These are phyloP conservation scores for Pogonognathellus flavescens DNA, from an alignment of 1,140 invertebrate genomes.

Conservation along the genomic window DNA sequence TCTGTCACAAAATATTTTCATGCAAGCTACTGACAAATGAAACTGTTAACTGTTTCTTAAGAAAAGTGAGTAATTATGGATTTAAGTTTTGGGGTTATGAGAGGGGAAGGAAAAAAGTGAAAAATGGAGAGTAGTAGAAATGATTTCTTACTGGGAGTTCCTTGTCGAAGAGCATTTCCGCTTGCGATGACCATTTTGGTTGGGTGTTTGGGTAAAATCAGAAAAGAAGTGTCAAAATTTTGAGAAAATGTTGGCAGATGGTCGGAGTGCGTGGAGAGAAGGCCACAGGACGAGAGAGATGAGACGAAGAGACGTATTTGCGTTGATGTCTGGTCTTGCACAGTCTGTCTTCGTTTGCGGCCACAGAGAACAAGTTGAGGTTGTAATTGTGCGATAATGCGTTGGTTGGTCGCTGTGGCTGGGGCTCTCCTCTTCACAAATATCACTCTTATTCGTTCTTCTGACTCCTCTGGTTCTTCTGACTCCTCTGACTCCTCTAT, in stretches of 20 bases:
- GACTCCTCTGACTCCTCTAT: too few relatives aligned
- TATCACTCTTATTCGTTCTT: too few relatives aligned
- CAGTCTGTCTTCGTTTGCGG: neutral
- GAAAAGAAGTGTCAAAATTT: slow-evolving; percentile 15
- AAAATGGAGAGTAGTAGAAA: neutral
- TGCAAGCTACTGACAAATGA: too few relatives aligned
- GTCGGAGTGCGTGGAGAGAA: neutral
- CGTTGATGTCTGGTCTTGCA: slow-evolving; percentile 21
- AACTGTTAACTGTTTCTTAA: too few relatives aligned
- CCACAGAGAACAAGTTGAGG: too few relatives aligned
- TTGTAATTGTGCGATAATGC: too few relatives aligned
- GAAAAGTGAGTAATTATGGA: too few relatives aligned
- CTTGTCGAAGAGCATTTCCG: slow-evolving; percentile 32
- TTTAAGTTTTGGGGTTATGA: too few relatives aligned
- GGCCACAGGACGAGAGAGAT: neutral
- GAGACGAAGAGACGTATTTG: neutral
- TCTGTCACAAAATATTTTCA: too few relatives aligned
- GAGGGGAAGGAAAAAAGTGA: neutral
- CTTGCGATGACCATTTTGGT: slow-evolving; percentile 27
- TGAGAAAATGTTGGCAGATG: neutral
- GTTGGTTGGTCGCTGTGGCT: too few relatives aligned
- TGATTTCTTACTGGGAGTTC: slow-evolving; percentile 37
- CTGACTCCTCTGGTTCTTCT: too few relatives aligned
- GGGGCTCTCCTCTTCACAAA: too few relatives aligned
- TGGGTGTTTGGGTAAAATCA: neutral